phyloP scores from a whole-genome alignment of 2,113 vertebrate species.

The Carassius carassius region DNA sequence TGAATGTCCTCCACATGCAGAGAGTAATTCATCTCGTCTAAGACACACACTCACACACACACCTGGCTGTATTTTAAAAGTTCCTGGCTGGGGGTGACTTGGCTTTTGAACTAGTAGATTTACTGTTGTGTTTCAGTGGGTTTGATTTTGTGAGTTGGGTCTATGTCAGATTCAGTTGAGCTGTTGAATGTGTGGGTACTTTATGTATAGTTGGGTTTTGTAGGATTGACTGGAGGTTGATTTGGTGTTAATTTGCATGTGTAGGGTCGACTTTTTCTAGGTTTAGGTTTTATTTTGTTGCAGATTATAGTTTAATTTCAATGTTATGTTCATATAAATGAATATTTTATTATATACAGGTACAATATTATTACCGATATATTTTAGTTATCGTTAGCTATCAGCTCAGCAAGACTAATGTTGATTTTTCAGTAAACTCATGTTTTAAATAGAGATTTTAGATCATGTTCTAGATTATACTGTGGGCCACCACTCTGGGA shows the following conservation, averaged over 20 bases:
- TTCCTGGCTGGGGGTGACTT: not conserved
- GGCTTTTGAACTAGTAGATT: not conserved
- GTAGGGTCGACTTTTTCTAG: not conserved
- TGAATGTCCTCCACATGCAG: conserved; percentile 49
- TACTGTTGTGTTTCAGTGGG: not conserved
- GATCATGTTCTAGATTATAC: not conserved
- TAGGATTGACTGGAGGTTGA: not conserved
- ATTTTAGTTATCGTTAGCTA: not conserved
- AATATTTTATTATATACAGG: not conserved
- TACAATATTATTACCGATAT: not conserved
- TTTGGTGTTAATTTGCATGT: not conserved
- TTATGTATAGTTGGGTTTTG: not conserved
- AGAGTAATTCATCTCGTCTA: conserved; percentile 23
- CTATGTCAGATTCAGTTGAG: too few relatives aligned
- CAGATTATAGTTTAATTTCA: not conserved
- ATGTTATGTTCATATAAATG: not conserved
- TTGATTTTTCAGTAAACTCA: not conserved
- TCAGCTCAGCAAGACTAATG: not conserved
- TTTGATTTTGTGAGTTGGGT: not conserved
- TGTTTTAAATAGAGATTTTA: not conserved
- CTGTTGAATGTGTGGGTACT: not conserved
- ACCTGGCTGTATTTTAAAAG: conserved; percentile 37
- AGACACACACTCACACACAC: conserved; percentile 24
- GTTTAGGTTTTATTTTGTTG: not conserved
- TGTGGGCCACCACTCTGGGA: not conserved